Conservation (phyloP, 1,140 invertebrate genomes). For the Bactericera cockerelli region DNA sequence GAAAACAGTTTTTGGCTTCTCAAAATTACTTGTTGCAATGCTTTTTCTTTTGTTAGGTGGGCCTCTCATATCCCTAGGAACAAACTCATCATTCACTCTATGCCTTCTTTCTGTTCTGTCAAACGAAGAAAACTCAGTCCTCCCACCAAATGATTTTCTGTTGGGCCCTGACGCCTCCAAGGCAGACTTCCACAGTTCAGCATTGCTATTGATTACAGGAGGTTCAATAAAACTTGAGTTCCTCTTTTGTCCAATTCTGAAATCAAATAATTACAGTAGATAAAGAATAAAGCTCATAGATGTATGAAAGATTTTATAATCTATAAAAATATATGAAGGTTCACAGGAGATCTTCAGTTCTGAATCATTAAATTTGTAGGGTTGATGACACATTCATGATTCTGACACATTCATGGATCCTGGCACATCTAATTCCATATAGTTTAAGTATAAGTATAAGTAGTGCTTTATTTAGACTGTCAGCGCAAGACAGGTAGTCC, state of each 20-base stretch:
- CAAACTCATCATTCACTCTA: not conserved
- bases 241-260: not conserved
- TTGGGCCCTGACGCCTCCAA: not conserved
- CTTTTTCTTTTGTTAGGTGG: not conserved
- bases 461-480: no score
- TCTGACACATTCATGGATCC: no score
- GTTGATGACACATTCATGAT: no score
- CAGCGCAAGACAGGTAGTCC: no score
- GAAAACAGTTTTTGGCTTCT: not conserved
- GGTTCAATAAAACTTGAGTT: constrained; percentile 1
- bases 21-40: not conserved
- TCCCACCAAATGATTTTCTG: not conserved
- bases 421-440: no score
- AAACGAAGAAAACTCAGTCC: not conserved
- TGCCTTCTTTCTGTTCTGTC: not conserved
- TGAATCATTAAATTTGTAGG: no score
- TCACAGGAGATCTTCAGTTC: no score
- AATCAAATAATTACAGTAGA: no score
- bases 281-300: no score
- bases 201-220: not conserved
- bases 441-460: no score
- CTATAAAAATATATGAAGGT: no score
- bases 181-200: not conserved
- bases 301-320: no score
- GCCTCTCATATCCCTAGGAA: not conserved